Base-by-base conservation (phyloP, 2,797 vertebrate species). In the Hoplostethus atlanticus region DNA sequence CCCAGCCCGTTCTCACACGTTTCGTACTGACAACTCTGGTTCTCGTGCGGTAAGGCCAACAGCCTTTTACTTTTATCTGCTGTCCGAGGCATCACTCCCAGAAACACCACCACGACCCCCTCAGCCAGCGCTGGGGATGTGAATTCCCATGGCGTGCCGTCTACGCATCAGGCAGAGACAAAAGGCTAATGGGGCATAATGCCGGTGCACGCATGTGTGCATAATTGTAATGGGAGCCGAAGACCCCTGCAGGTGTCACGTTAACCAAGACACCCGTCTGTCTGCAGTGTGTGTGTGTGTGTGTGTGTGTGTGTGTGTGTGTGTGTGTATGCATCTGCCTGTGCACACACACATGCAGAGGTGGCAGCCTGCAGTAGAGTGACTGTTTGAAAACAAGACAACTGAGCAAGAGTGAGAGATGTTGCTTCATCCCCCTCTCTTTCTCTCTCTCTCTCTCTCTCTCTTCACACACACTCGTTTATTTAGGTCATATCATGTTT, bases 401-500 rank as follows among this genome's bases (percentile, higher is more conserved):
- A 72, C 57, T 13, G 69, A 73, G 80, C 6, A 34, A 16, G 66
- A 80, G 70, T 66, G 61, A 58, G 54, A 70, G 58, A 67, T 79
- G 69, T n/a, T 71, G 64, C 79, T 80, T 82, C 76, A 81, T 81
- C 66, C 30, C 53, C 78, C 71, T 7, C 72, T 74, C 77, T 31
- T 46, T n/a, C 76, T 63, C 2, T 51, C 34, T 66, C 51, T 51
- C 30, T 31, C 42, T 47, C 52, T 7, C 42, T 31, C 50, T n/a
- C 76, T 64, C 73, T 64, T 68, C 21, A 21, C 21, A 21, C 21
- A 21, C 60, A 56, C 71, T 65, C 44, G 73, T 91, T 91, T 92
- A 94, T 94, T 93, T 91, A 90, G 91, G 93, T 94, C 93, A 93
- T 74, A 87, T 91, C 86, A 81, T 84, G 81, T 91, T 89, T 87